These are phyloP conservation scores for Eupithecia pulchellata DNA, from an alignment of 2,888 invertebrate genomes.

Conservation along the genomic window DNA sequence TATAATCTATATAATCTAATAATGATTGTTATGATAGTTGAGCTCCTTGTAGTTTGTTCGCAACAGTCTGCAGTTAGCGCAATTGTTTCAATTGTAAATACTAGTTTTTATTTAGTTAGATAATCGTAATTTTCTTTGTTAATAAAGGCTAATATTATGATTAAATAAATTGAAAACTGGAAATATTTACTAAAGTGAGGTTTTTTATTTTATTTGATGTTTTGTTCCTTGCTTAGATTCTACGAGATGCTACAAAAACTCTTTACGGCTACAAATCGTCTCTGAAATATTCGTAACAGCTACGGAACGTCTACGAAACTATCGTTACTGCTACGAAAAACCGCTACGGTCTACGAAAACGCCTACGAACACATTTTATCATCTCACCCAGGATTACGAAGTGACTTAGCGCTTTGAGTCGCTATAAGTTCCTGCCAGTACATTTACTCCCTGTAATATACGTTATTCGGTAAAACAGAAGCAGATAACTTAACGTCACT, in stretches of 20 bases:
- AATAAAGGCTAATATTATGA: too few species aligned
- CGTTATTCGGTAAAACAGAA: background rate
- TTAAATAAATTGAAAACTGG: background rate
- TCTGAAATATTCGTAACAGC: background rate
- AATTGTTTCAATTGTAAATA: too few species aligned
- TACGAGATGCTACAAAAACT: constrained; percentile 4
- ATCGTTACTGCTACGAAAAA: constrained; percentile 5
- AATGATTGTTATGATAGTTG: too few species aligned
- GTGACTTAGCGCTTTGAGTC: background rate
- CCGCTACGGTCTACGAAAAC: background rate
- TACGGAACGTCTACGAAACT: constrained; percentile 11
- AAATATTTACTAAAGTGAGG: background rate
- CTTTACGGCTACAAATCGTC: constrained; percentile 10
- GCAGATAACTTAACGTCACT: background rate
- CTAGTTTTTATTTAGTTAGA: too few species aligned
- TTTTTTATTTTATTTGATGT: too few species aligned
- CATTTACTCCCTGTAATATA: background rate
- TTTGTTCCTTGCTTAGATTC: too few species aligned
- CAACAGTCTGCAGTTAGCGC: too few species aligned
- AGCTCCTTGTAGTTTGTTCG: too few species aligned
- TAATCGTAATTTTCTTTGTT: too few species aligned
- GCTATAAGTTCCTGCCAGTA: background rate
- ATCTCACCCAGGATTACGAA: background rate
- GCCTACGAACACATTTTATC: background rate
- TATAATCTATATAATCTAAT: too few species aligned